These are phyloP conservation scores for Microcebus murinus DNA, from an alignment of 2,113 vertebrate species.

Conservation along the genomic window DNA sequence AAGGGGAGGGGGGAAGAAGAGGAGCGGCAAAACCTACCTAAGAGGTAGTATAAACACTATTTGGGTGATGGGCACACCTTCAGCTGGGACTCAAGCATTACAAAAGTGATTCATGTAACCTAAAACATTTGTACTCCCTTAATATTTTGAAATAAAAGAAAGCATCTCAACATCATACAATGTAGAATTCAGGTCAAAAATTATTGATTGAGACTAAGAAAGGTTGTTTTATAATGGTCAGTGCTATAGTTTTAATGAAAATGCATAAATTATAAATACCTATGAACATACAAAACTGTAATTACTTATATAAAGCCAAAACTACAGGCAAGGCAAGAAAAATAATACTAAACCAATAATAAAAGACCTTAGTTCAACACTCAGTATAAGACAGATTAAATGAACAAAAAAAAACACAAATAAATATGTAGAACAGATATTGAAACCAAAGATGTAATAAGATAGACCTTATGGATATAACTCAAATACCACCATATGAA, in stretches of 20 bases:
- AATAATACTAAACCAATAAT: neutral
- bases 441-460: neutral
- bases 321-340: neutral
- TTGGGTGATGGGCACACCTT: too few species aligned
- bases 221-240: neutral
- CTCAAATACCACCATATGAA: neutral
- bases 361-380: neutral
- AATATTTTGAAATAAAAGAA: neutral
- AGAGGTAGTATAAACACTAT: too few species aligned
- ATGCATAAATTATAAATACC: neutral
- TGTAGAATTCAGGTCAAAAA: neutral
- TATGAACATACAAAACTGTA: neutral
- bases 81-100: too few species aligned
- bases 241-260: neutral
- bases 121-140: too few species aligned
- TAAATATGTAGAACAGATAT: neutral
- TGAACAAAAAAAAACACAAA: neutral
- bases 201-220: neutral
- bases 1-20: too few species aligned
- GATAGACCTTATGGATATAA: neutral
- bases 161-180: neutral
- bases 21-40: too few species aligned
- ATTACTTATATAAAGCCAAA: neutral
- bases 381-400: neutral
- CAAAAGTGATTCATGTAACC: too few species aligned